Evolutionary conservation across 2,113 vertebrate species (phyloP).

Genomic region (Felis catus): DNA sequence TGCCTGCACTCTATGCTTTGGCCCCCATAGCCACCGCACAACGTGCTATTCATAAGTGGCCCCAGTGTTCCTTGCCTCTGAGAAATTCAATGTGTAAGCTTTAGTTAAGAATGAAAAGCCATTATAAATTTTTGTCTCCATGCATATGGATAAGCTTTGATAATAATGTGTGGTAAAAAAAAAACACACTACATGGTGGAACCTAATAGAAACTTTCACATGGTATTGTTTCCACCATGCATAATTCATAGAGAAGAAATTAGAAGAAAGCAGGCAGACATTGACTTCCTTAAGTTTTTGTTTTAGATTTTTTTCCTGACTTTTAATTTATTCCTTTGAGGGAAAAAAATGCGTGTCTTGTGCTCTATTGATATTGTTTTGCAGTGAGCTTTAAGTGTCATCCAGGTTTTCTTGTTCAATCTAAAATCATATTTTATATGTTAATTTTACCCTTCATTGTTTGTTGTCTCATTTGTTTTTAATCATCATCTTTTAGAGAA

Average conservation of each 20-base stretch:
- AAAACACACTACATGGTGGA: background rate
- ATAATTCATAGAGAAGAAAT: constrained; percentile 61
- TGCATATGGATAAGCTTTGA: constrained; percentile 34
- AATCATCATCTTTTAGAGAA: constrained; percentile 69
- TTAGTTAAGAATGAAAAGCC: constrained; percentile 64
- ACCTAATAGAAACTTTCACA: constrained; percentile 31
- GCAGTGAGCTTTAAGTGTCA: constrained; percentile 51
- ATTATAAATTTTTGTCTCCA: constrained; percentile 38
- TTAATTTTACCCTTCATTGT: constrained; percentile 71
- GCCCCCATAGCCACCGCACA: background rate
- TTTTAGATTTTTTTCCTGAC: background rate
- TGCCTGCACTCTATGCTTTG: background rate
- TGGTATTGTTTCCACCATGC: constrained; percentile 35
- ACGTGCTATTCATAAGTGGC: background rate
- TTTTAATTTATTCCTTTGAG: constrained; percentile 71
- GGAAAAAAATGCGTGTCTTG: background rate
- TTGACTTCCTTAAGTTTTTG: constrained; percentile 46
- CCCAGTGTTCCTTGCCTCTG: background rate
- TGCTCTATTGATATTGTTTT: constrained; percentile 58
- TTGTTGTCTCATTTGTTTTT: constrained; percentile 77
- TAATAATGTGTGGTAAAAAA: constrained; percentile 47
- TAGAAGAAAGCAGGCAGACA: background rate
- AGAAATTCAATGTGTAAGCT: constrained; percentile 28
- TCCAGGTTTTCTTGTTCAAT: constrained; percentile 63
- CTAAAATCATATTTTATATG: constrained; percentile 69